Evolutionary conservation across 1,140 invertebrate genomes (phyloP).

Genomic region (Zaprionus camerounensis): DNA sequence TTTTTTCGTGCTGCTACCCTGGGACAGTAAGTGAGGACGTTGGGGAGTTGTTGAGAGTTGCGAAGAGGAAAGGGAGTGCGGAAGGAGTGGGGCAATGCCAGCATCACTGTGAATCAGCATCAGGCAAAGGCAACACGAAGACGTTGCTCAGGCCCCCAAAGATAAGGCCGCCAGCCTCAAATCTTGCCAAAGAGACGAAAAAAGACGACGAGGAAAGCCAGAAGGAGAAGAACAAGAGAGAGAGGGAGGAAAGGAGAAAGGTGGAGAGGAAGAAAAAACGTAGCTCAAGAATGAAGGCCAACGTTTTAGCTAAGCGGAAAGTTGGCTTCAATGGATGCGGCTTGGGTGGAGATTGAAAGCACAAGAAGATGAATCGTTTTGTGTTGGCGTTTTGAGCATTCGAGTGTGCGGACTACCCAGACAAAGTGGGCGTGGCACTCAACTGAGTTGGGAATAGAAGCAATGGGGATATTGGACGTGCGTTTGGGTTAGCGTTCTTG

Average conservation of each 20-base stretch:
- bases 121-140: slow-evolving; percentile 45
- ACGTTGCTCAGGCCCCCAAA: slow-evolving; percentile 38
- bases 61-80: background rate
- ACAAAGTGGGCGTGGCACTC: slow-evolving; percentile 21
- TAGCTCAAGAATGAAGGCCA: slow-evolving; percentile 64
- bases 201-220: slow-evolving; percentile 20
- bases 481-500: slow-evolving; percentile 13
- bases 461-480: slow-evolving; percentile 11
- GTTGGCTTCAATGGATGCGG: slow-evolving; percentile 44
- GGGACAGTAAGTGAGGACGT: slow-evolving; percentile 60
- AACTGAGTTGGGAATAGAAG: background rate
- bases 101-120: slow-evolving; percentile 53
- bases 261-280: slow-evolving; percentile 41
- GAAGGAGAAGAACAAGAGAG: slow-evolving; percentile 21
- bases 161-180: slow-evolving; percentile 57
- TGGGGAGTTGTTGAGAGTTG: slow-evolving; percentile 1
- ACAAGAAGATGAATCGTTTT: slow-evolving; percentile 79
- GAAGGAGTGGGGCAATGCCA: slow-evolving; percentile 23
- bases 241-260: slow-evolving; percentile 15
- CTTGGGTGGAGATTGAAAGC: slow-evolving; percentile 55
- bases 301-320: slow-evolving; percentile 69
- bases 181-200: slow-evolving; percentile 42
- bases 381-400: slow-evolving; percentile 78
- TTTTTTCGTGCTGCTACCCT: slow-evolving; percentile 38
- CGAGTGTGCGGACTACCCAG: slow-evolving; percentile 60